phyloP scores from a whole-genome alignment of 2,888 invertebrate species.

The Norana najaformis region DNA sequence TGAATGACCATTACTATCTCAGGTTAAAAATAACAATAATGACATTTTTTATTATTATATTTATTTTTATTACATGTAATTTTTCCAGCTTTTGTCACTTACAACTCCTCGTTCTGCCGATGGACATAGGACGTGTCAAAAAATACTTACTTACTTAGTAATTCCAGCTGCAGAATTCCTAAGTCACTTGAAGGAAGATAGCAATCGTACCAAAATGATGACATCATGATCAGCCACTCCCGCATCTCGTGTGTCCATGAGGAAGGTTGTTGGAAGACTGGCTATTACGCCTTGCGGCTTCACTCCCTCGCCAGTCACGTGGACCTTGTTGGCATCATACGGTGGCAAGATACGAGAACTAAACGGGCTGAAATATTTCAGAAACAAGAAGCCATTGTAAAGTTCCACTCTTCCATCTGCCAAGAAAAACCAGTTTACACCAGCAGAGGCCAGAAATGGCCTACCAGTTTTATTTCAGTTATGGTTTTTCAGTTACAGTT shows the following conservation, averaged over 20 bases:
- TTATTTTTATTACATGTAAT: not conserved
- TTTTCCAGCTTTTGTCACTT: not conserved
- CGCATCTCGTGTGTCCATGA: slow-evolving; percentile 64
- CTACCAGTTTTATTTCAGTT: too few species aligned
- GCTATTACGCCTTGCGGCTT: slow-evolving; percentile 71
- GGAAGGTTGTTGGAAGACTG: slow-evolving; percentile 66
- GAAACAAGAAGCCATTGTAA: not conserved
- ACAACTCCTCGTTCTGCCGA: not conserved
- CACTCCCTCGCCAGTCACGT: slow-evolving; percentile 74
- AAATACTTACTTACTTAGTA: not conserved
- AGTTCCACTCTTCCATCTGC: not conserved
- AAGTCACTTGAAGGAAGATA: not conserved
- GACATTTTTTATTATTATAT: too few species aligned
- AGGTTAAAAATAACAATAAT: too few species aligned
- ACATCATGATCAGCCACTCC: slow-evolving; percentile 73
- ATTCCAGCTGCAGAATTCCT: too few species aligned
- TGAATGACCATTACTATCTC: too few species aligned
- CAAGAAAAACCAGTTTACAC: not conserved
- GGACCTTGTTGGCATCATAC: slow-evolving; percentile 75
- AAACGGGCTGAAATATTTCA: slow-evolving; percentile 70
- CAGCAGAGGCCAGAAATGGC: too few species aligned
- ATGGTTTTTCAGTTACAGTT: too few species aligned
- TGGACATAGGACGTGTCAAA: too few species aligned
- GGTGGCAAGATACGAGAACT: slow-evolving; percentile 74
- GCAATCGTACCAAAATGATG: slow-evolving; percentile 69